These are phyloP conservation scores for Halichoeres trimaculatus DNA, from an alignment of 2,113 vertebrate genomes.

Conservation along the genomic window DNA sequence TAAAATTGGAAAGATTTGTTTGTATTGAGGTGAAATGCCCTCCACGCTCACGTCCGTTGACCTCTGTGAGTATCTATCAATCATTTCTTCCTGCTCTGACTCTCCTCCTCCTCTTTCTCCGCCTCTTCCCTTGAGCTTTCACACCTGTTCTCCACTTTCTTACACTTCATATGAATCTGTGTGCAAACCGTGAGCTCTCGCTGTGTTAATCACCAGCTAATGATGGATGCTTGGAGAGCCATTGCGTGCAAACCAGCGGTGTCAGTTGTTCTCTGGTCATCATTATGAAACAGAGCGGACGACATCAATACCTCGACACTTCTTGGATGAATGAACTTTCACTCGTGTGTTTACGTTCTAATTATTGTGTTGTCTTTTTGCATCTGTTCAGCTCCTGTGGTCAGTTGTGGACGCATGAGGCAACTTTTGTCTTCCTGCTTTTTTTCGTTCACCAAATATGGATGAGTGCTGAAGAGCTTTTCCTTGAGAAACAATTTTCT, in stretches of 20 bases:
- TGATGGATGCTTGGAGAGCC: neutral
- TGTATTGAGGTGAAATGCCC: neutral
- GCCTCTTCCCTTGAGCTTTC: neutral
- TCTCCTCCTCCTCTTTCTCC: too few relatives aligned
- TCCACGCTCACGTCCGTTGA: neutral
- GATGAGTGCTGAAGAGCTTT: slow-evolving; percentile 5
- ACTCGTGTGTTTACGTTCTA: slow-evolving; percentile 58
- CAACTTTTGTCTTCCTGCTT: neutral
- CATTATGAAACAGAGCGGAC: slow-evolving; percentile 68
- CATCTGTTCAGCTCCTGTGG: slow-evolving; percentile 37
- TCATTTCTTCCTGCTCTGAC: neutral
- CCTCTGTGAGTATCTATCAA: too few relatives aligned
- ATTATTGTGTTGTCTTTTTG: slow-evolving; percentile 51
- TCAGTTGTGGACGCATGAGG: slow-evolving; percentile 8
- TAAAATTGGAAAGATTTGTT: neutral
- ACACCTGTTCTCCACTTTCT: neutral
- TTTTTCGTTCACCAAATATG: slow-evolving; percentile 39
- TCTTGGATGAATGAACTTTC: slow-evolving; percentile 67
- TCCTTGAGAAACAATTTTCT: slow-evolving; percentile 24
- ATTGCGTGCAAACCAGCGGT: slow-evolving; percentile 40
- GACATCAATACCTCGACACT: slow-evolving; percentile 71
- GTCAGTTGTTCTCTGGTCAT: slow-evolving; percentile 19
- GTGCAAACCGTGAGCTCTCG: neutral
- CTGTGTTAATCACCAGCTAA: slow-evolving; percentile 4
- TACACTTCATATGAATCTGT: too few relatives aligned